A percentile compares a stretch with the other conserved stretches of the same genome.
Evolutionary conservation across 2,797 vertebrate genomes (phyloP).

Genomic region (Dermochelys coriacea): DNA sequence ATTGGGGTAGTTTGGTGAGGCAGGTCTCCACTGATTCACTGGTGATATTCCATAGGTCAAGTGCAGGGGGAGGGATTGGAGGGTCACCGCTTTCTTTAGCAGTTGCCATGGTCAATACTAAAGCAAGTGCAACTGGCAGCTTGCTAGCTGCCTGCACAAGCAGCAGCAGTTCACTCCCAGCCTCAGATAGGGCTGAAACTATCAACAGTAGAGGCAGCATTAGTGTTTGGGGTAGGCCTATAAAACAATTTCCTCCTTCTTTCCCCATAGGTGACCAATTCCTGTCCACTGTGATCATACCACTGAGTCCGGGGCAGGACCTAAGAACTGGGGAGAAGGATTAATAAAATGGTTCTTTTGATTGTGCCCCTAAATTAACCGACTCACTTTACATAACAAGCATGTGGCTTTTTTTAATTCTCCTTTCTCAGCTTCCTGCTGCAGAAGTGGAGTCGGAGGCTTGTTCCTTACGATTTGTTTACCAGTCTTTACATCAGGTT

Average conservation of each 20-base stretch:
- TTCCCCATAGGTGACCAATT: not conserved
- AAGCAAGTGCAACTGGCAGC: not conserved
- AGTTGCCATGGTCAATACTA: not conserved
- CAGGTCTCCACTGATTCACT: too few relatives aligned
- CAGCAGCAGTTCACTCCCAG: not conserved
- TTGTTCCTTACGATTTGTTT: not conserved
- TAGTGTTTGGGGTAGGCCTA: not conserved
- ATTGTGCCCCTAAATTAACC: not conserved
- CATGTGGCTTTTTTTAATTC: not conserved
- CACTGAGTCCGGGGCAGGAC: not conserved
- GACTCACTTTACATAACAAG: not conserved
- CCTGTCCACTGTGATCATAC: not conserved
- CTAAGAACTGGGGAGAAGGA: not conserved
- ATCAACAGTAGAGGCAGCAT: not conserved
- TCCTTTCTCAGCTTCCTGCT: not conserved
- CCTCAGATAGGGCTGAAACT: not conserved
- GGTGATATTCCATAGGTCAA: too few relatives aligned
- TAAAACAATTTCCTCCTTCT: not conserved
- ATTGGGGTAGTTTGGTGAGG: too few relatives aligned
- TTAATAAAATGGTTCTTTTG: not conserved
- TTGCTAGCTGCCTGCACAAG: not conserved
- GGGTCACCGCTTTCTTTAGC: not conserved
- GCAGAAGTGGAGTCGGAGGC: not conserved
- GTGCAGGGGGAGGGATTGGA: too few relatives aligned
- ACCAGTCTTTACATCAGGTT: not conserved